Conservation (phyloP, 2,113 vertebrate species). For the Oreochromis aureus region DNA sequence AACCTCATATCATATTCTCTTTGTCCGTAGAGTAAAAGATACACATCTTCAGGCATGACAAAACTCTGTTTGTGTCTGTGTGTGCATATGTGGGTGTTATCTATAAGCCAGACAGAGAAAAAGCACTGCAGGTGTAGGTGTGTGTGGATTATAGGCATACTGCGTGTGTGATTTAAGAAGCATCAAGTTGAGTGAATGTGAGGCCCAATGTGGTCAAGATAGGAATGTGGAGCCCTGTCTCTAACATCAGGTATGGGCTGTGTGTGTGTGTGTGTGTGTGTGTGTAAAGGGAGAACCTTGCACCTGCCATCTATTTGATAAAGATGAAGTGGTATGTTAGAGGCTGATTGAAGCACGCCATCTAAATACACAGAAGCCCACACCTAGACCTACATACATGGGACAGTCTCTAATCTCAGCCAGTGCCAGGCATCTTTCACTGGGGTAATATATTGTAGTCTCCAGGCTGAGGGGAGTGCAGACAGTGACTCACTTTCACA, state of each 20-base stretch:
- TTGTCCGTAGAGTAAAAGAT: background rate
- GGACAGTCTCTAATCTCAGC: background rate
- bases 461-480: background rate
- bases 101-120: background rate
- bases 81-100: background rate
- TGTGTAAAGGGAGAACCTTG: background rate
- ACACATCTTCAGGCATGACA: background rate
- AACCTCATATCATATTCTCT: conserved; percentile 25
- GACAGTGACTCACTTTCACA: background rate
- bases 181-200: background rate
- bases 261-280: background rate
- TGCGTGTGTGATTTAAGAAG: conserved; percentile 1
- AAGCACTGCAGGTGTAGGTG: background rate
- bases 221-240: background rate
- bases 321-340: background rate
- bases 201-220: background rate
- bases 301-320: conserved; percentile 15
- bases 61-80: background rate
- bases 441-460: background rate
- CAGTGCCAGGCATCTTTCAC: conserved; percentile 16
- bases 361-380: background rate
- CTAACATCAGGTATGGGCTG: background rate
- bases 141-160: background rate
- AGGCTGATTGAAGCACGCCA: background rate
- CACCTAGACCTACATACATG: background rate